Evolutionary conservation across 1,140 invertebrate genomes (phyloP), one percentile per base, ranked within the genome.

Genomic region (Aphaenogaster ashmeadi): DNA sequence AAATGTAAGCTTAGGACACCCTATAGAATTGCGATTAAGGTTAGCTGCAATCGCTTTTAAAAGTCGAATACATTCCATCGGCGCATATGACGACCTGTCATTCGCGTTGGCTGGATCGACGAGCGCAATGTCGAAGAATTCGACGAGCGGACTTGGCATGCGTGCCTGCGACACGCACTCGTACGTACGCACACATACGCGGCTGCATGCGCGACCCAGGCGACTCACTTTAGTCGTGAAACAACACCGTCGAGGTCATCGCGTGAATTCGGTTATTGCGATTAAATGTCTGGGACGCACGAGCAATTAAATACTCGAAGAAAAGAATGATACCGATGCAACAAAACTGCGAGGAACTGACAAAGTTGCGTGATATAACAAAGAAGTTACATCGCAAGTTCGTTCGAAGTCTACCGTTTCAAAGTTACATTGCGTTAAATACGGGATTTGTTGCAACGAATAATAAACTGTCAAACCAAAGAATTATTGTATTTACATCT

Each of bases 211-310:
- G 15, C 38, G 38, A 72, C 52, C 52, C 79, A n/a, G 41, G 54
- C 54, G 38, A 50, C 69, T 84, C 41, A 54, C 69, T 75, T 75
- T 84, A 69, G 80, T 47, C 38, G 41, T 74, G 69, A 60, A 84
- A 84, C 80, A 69, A 74, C n/a, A 56, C 56, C 60, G 41, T 85
- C 93, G 93, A 94, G 93, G 93, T 90, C 93, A 92, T 66, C 89
- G 80, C 91, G 91, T 92, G 90, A 89, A 78, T 41, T 81, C 62
- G 77, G 67, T 80, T 58, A 64, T 64, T 91, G 79, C 88, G 92
- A 92, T 92, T 92, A 91, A 90, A 81, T 77, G 86, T 60, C 54
- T 84, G 41, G 54, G 27, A 3, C 69, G 27, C 54, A 38, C 13
- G 27, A 60, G 69, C 41, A 84, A 84, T 84, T 84, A 84, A 84